phyloP scores from a whole-genome alignment of 2,113 vertebrate species.

The Rhinogobius similis region DNA sequence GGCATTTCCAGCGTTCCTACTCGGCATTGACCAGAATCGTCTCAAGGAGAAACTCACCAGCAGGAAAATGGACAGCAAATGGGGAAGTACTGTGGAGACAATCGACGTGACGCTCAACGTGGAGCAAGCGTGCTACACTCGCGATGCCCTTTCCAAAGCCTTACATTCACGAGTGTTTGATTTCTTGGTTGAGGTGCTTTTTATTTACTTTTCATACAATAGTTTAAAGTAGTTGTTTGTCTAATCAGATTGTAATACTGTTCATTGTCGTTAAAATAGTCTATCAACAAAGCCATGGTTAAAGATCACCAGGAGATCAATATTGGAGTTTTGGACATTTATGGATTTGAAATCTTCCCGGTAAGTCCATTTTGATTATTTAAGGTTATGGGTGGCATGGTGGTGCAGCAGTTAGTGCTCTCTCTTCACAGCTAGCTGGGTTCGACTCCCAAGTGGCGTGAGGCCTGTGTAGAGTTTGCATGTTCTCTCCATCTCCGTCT shows the following conservation, averaged over 20 bases:
- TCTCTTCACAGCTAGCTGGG: too few relatives aligned
- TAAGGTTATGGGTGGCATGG: too few relatives aligned
- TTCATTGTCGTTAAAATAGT: constrained; percentile 74
- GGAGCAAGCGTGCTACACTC: constrained; percentile 95
- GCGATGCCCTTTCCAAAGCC: constrained; percentile 95
- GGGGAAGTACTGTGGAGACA: constrained; percentile 92
- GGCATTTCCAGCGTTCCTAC: constrained; percentile 94
- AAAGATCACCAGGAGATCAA: constrained; percentile 94
- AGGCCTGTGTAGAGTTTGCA: too few relatives aligned
- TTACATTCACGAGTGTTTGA: constrained; percentile 93
- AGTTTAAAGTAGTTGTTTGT: background rate
- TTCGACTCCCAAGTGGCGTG: too few relatives aligned
- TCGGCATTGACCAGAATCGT: constrained; percentile 91
- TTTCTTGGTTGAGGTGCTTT: constrained; percentile 89
- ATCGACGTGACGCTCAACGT: constrained; percentile 95
- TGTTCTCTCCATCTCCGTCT: too few relatives aligned
- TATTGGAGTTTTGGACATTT: constrained; percentile 95
- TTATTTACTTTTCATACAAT: background rate
- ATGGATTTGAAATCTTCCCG: constrained; percentile 99
- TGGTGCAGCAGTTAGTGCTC: too few relatives aligned
- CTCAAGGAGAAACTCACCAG: constrained; percentile 96
- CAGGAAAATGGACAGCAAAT: constrained; percentile 98
- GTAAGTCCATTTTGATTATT: too few relatives aligned
- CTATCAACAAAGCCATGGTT: constrained; percentile 97
- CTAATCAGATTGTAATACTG: background rate